Evolutionary conservation across 2,888 invertebrate genomes (phyloP).

Genomic region (Hirtodrosophila histrioides): DNA sequence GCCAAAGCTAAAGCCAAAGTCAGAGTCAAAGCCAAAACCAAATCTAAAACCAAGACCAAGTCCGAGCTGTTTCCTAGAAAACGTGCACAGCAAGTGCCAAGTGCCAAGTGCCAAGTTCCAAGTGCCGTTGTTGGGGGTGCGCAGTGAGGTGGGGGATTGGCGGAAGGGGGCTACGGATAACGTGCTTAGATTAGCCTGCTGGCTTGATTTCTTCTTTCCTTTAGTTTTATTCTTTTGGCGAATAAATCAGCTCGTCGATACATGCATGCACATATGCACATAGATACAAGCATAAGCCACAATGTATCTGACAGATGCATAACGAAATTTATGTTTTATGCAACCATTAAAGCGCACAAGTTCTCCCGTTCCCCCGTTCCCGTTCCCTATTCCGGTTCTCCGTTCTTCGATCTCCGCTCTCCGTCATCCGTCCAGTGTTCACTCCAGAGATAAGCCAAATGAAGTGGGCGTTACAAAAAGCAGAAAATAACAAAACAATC

Average conservation of each 20-base stretch:
- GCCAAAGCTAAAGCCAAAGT: constrained; percentile 14
- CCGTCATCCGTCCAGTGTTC: constrained; percentile 15
- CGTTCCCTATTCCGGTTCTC: background rate
- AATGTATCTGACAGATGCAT: constrained; percentile 76
- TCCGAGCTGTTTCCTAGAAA: constrained; percentile 58
- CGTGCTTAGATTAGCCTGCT: constrained; percentile 73
- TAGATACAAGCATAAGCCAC: constrained; percentile 36
- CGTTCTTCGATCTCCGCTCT: background rate
- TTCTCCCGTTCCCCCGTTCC: constrained; percentile 2
- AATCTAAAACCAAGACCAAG: constrained; percentile 22
- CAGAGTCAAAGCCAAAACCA: constrained; percentile 16
- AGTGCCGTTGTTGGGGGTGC: constrained; percentile 41
- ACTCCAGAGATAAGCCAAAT: constrained; percentile 65
- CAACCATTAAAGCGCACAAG: constrained; percentile 60
- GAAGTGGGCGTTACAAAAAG: constrained; percentile 65
- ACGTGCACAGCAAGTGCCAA: constrained; percentile 66
- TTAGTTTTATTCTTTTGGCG: constrained; percentile 13
- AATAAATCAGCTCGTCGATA: constrained; percentile 65
- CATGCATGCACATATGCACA: constrained; percentile 22
- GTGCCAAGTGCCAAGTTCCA: constrained; percentile 58
- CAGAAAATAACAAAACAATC: constrained; percentile 43
- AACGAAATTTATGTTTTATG: constrained; percentile 71
- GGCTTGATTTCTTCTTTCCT: constrained; percentile 11
- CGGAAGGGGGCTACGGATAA: constrained; percentile 47
- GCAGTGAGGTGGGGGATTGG: background rate